A percentile compares a stretch with the other conserved stretches of the same genome.
Evolutionary conservation across 2,888 invertebrate genomes (phyloP).

Genomic region (Cantharis rufa): DNA sequence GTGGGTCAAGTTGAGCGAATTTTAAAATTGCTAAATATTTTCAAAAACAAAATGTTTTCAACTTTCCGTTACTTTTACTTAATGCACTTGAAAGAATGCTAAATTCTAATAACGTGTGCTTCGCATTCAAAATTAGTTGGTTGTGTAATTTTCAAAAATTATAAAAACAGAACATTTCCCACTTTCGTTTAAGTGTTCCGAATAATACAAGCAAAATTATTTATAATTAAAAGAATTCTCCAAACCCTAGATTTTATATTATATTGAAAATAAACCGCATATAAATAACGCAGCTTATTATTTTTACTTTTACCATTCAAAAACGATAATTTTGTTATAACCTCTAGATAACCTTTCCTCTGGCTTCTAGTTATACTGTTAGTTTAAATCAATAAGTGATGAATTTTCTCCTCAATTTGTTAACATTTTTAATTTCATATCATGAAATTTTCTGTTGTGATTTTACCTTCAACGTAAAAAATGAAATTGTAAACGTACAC

Average conservation of each 20-base stretch:
- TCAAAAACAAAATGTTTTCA: not conserved
- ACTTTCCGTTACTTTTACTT: not conserved
- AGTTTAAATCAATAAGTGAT: not conserved
- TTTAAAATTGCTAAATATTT: not conserved
- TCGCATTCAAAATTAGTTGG: not conserved
- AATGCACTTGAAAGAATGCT: not conserved
- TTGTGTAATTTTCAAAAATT: not conserved
- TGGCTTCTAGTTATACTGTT: not conserved
- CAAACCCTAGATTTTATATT: not conserved
- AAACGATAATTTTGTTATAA: not conserved
- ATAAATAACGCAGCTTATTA: not conserved
- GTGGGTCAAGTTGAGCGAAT: not conserved
- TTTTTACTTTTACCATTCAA: not conserved
- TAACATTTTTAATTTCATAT: not conserved
- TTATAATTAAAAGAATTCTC: not conserved
- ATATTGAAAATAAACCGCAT: too few species aligned
- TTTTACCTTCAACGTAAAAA: not conserved
- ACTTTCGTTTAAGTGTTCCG: not conserved
- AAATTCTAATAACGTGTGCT: not conserved
- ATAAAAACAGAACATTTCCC: not conserved
- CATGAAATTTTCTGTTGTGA: not conserved
- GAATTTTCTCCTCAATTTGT: not conserved
- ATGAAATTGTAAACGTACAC: not conserved
- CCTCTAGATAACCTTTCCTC: not conserved
- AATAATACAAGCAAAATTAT: too few species aligned